Base-by-base conservation (phyloP, 1,140 invertebrate genomes). In the Pseudomyrmex dendroicus region DNA sequence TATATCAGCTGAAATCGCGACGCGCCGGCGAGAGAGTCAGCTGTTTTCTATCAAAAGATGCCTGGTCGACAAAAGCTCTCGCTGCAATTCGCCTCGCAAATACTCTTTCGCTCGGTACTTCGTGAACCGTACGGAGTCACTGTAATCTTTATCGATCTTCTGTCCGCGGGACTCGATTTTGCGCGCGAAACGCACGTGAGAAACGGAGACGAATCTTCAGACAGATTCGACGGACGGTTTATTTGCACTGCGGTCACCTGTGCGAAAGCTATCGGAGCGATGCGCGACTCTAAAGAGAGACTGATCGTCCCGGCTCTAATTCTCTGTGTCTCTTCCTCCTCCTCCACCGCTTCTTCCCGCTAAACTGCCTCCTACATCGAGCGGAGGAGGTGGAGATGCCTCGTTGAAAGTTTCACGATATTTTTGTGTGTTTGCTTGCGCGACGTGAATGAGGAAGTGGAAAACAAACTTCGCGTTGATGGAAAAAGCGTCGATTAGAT, bases 271-370 rank as follows among this genome's bases (percentile, higher is more conserved):
- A 59, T 90, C 76, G 85, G 82, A 88, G 85, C 66, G 84, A 86
- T 54, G 76, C 66, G 78, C 82, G 86, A 89, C 89, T 72, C 52
- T 35, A 35, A 73, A 88, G 87, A 82, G 84, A 86, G 84, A 86
- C 87, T 88, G 86, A 80, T 77, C 72, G 52, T 84, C 68, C 48
- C 46, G 56, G 50, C 82, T 88, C 70, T 74, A 72, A 84, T 87
- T 76, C 77, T 76, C 83, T 73, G 61, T 82, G 59, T 87, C 67
- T 67, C 70, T 87, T 87, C 73, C 57, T 61, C 84, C 66, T 83
- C 84, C 78, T 86, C 78, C 35, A 56, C 70, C n/a, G 46, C 22
- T 59, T 70, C 77, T 72, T 86, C 78, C 59, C 52, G 56, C 61
- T 64, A 76, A 35, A 48, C 70, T 46, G 15, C 63, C 68, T 86